Evolutionary conservation across 1,140 invertebrate species (phyloP), one percentile per base, ranked within the genome.

Genomic region (Philopotamus ludificatus): DNA sequence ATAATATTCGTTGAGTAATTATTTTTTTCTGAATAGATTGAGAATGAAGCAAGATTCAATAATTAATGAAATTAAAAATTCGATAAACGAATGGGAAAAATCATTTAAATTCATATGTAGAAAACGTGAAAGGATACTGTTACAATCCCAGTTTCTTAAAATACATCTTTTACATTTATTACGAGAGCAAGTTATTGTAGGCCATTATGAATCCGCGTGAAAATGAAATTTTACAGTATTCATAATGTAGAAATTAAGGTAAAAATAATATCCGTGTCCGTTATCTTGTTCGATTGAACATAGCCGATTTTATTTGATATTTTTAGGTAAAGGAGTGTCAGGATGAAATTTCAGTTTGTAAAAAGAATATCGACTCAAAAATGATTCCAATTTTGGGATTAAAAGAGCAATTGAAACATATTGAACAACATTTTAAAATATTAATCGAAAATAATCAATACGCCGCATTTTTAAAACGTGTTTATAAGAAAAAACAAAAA

Each of bases 121-220:
- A 44, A 79, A 85, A 45, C 84, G 88, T 58, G 81, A 88, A 15
- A 75, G 85, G 3, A 78, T 89, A 1, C 81, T 87, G 54, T 77
- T 85, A 21, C 79, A 86, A 3, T 82, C 85, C 55, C 84, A 88
- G 70, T 83, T 87, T 58, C 77, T 87, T 42, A 82, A 86, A 59
- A 68, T 87, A 25, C 86, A 85, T 74, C 75, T 92, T 58, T 81
- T 91, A n/a, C 88, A 87, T 12, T 73, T 92, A 9, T 88, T 91
- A 76, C 87, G 91, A 74, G 91, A 94, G 76, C 79, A 93, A 66
- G 82, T 88, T 10, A 85, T 93, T 45, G 74, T 94, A 0, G 88
- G 86, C 71, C 84, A 89, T 25, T 92, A 86, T 72, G 89, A 93
- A 74, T 81, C n/a, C 83, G 49, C 81, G 83, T 49, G 91, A 94